Conservation (phyloP, 2,888 invertebrate species). For the Sphinx pinastri region DNA sequence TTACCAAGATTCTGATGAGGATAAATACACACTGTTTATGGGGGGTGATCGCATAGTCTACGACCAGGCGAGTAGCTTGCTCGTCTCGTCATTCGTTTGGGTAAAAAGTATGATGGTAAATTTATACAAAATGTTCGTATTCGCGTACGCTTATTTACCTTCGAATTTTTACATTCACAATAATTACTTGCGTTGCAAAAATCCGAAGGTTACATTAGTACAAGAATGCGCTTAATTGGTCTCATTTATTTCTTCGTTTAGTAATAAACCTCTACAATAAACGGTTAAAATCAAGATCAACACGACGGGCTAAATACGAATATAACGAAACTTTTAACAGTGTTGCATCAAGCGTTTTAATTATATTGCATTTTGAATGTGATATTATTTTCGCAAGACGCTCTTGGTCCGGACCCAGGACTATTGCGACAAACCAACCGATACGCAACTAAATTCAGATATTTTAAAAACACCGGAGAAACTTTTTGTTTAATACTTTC, state of each 20-base stretch:
- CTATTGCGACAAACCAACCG: background rate
- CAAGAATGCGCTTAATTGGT: background rate
- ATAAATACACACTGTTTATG: too few species aligned
- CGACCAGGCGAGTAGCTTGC: too few species aligned
- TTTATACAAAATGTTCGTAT: background rate
- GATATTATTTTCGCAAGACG: too few species aligned
- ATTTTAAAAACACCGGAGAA: too few species aligned
- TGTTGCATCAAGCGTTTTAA: background rate
- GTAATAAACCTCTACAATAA: background rate
- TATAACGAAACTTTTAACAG: background rate
- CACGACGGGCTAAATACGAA: background rate
- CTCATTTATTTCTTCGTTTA: background rate
- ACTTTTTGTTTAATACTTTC: too few species aligned
- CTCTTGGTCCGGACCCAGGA: too few species aligned
- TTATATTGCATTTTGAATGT: background rate
- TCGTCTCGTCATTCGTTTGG: too few species aligned
- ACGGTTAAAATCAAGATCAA: slow-evolving; percentile 4
- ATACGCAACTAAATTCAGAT: too few species aligned
- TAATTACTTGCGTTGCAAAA: background rate
- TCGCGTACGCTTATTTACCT: background rate
- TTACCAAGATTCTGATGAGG: too few species aligned
- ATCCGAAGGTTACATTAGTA: background rate
- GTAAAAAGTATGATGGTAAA: too few species aligned
- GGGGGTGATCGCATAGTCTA: too few species aligned
- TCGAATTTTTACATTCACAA: background rate